Conservation (phyloP, 2,888 invertebrate species). For the Heliothis peltigera region DNA sequence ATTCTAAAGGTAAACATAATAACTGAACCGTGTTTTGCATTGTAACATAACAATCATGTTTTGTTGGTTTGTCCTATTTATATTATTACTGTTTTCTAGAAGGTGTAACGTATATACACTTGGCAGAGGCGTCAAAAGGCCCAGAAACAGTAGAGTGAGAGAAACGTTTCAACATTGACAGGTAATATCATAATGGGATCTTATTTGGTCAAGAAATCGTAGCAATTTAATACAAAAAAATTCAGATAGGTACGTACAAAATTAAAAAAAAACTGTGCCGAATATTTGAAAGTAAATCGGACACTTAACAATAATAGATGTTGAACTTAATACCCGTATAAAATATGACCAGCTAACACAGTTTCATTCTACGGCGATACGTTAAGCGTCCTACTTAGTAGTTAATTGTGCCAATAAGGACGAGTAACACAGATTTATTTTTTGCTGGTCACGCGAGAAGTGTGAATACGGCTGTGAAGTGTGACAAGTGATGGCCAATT, state of each 20-base stretch:
- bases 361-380: conserved; percentile 51
- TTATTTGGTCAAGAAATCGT: no score
- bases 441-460: conserved; percentile 76
- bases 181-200: no score
- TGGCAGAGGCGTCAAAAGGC: conserved; percentile 51
- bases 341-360: conserved; percentile 47
- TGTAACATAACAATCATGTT: conserved; percentile 3
- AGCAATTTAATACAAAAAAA: neutral
- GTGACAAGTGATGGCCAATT: conserved; percentile 80
- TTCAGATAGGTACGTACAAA: no score
- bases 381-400: conserved; percentile 55
- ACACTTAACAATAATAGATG: conserved; percentile 15
- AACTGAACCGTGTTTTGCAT: conserved; percentile 28
- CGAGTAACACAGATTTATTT: conserved; percentile 71
- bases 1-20: conserved; percentile 39
- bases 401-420: conserved; percentile 73
- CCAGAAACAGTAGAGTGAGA: conserved; percentile 46
- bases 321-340: conserved; percentile 30
- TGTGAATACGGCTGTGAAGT: conserved; percentile 65
- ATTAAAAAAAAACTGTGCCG: neutral
- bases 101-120: conserved; percentile 32
- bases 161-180: no score
- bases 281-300: conserved; percentile 3
- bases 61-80: conserved; percentile 48
- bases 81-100: conserved; percentile 55